Evolutionary conservation across 1,140 invertebrate genomes (phyloP).

Genomic region (Meloidogyne floridensis): DNA sequence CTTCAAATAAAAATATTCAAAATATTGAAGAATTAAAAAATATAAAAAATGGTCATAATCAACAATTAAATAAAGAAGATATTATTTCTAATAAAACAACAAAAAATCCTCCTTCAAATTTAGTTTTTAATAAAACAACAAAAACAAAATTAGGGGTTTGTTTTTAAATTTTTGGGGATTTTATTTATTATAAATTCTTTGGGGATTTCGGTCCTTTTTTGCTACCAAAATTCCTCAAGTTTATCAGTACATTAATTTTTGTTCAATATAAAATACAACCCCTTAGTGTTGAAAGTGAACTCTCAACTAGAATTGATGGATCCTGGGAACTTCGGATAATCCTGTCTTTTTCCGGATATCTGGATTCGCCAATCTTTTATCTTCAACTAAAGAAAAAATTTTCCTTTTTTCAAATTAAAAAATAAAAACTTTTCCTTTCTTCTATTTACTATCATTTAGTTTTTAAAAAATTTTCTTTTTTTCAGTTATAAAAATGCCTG

Average conservation of each 20-base stretch:
- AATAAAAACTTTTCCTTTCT: background rate
- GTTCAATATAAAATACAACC: too few relatives aligned
- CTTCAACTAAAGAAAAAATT: too few relatives aligned
- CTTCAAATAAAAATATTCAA: background rate
- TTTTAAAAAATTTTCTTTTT: background rate
- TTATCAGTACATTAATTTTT: too few relatives aligned
- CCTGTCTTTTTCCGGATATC: too few relatives aligned
- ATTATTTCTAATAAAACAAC: background rate
- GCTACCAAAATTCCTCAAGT: too few relatives aligned
- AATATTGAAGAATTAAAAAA: background rate
- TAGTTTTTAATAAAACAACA: background rate
- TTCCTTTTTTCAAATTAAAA: background rate
- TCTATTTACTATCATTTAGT: background rate
- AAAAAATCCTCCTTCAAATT: background rate
- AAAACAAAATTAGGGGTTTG: background rate
- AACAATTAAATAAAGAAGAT: background rate
- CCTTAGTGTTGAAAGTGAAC: too few relatives aligned
- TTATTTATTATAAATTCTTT: too few relatives aligned
- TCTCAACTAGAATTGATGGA: too few relatives aligned
- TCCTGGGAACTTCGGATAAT: too few relatives aligned
- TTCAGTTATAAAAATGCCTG: background rate
- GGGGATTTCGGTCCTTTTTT: too few relatives aligned
- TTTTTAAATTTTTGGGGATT: too few relatives aligned
- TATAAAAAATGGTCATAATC: background rate
- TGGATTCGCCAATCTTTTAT: too few relatives aligned